Base-by-base conservation (phyloP, 1,140 invertebrate species). In the Cepaea nemoralis region DNA sequence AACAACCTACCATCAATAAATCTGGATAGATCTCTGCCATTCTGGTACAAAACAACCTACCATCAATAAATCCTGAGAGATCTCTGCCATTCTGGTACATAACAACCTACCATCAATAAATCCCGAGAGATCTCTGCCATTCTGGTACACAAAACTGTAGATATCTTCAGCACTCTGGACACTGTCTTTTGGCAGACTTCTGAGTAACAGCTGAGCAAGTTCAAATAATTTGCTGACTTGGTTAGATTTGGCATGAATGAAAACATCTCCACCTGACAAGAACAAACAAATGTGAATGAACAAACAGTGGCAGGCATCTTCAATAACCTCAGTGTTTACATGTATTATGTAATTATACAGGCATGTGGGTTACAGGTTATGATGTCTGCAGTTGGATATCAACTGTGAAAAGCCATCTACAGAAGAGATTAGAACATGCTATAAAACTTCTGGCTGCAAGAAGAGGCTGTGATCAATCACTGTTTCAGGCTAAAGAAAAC, bases 41-140 rank as follows among this genome's bases (percentile, higher is more conserved):
- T n/a, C n/a, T n/a, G n/a, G n/a, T n/a, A n/a, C 42, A 14, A 12
- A 45, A 48, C 31, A 39, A 74, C 63, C 14, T 82, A 91, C 90
- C 90, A 86, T 91, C 90, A 83, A 91, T 91, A 79, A 91, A 91
- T 70, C 90, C 90, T 0, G 89, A 90, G 27, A 91, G 76, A 78
- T 91, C 90, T 31, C 90, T 77, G 0, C 89, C 89, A 84, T 90
- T 88, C 74, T 83, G 84, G 81, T 45, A 6, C 42, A 14, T 22
- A 45, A 48, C 31, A 39, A 74, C 63, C 14, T 82, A 91, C 90
- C 90, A 86, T 91, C 90, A 83, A 91, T 91, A 79, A 91, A 91
- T 70, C 90, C 90, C 0, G 89, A 90, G 27, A 91, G 76, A 78
- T 91, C 90, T 31, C 90, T 77, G 0, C 89, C 89, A 84, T 90